Conservation (phyloP, 2,113 vertebrate species). For the Channa argus region DNA sequence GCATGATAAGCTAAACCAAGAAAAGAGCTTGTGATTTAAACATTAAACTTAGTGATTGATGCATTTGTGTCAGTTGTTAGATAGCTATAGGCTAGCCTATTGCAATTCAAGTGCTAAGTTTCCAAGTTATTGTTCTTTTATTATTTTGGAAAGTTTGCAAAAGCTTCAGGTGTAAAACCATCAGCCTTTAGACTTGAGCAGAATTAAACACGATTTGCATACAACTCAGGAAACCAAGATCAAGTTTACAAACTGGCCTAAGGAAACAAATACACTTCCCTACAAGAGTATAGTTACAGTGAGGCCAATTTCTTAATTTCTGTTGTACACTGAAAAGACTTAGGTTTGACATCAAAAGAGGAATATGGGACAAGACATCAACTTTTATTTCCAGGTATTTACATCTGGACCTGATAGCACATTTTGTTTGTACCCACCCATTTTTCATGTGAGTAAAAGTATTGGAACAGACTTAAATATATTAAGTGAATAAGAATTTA, state of each 20-base stretch:
- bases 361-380: no score
- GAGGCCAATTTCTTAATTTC: no score
- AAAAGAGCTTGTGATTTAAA: neutral
- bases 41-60: neutral
- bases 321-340: no score
- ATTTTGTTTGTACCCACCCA: no score
- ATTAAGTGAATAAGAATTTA: no score
- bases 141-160: neutral
- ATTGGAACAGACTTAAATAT: no score
- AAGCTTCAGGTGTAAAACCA: neutral
- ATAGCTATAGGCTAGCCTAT: neutral
- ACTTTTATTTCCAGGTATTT: no score
- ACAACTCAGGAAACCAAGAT: neutral
- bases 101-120: neutral
- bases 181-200: no score
- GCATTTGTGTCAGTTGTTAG: neutral
- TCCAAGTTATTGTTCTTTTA: neutral
- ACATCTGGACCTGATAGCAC: no score
- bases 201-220: neutral
- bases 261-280: neutral
- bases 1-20: neutral
- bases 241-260: neutral
- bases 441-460: no score
- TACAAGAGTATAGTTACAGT: no score
- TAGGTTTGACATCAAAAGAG: no score